Evolutionary conservation across 2,113 vertebrate genomes (phyloP).

Genomic region (Marmota monax): DNA sequence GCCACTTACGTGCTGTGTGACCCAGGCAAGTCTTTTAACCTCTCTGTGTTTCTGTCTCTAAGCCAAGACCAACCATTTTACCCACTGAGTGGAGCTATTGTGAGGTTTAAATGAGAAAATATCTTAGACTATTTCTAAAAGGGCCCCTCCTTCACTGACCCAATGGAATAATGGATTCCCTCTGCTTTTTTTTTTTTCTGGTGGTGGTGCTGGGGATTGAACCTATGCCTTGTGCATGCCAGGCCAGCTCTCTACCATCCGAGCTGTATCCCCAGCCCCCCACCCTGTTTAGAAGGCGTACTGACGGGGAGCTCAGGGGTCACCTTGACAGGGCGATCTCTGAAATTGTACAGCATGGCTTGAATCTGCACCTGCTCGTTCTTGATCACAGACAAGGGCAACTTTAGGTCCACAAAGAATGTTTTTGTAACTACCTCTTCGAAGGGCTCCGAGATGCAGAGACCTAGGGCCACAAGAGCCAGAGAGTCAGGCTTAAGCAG

Average conservation of each 20-base stretch:
- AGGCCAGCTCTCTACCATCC: too few relatives aligned
- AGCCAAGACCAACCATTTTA: background rate
- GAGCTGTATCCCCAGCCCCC: too few relatives aligned
- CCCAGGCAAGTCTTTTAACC: background rate
- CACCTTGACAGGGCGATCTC: background rate
- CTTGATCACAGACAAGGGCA: slow-evolving; percentile 69
- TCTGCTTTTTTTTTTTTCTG: too few relatives aligned
- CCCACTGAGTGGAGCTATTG: background rate
- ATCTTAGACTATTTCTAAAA: background rate
- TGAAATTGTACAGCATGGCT: slow-evolving; percentile 74
- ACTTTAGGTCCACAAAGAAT: slow-evolving; percentile 74
- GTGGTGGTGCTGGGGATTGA: too few relatives aligned
- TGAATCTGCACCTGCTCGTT: slow-evolving; percentile 78
- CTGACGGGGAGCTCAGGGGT: background rate
- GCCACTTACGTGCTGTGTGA: background rate
- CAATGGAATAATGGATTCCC: background rate
- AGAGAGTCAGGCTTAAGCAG: rapidly evolving
- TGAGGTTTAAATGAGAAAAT: background rate
- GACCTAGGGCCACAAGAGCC: slow-evolving; percentile 26
- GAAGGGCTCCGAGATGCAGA: slow-evolving; percentile 69
- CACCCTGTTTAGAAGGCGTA: background rate
- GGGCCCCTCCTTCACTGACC: too few relatives aligned
- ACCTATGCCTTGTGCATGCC: too few relatives aligned
- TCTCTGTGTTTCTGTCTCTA: background rate
- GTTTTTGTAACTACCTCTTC: slow-evolving; percentile 56